These are phyloP conservation scores for Plagodis pulveraria DNA, from an alignment of 2,888 invertebrate species.

Conservation along the genomic window DNA sequence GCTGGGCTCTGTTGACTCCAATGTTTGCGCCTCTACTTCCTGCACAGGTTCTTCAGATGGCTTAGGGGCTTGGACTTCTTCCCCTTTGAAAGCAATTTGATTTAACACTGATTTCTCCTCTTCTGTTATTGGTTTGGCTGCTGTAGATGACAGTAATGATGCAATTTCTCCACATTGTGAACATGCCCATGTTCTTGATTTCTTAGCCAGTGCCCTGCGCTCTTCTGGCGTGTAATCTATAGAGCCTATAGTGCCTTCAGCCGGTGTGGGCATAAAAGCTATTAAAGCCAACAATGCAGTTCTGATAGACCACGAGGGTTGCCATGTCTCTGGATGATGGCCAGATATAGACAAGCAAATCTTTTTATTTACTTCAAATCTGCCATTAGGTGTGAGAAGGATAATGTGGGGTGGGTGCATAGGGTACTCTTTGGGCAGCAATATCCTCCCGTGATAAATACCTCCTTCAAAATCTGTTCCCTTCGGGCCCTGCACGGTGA, in stretches of 20 bases:
- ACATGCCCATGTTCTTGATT: slow-evolving; percentile 82
- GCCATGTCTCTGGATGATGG: slow-evolving; percentile 99
- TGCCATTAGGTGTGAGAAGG: slow-evolving; percentile 95
- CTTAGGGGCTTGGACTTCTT: slow-evolving; percentile 71
- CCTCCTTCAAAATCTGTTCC: slow-evolving; percentile 96
- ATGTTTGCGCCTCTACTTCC: slow-evolving; percentile 61
- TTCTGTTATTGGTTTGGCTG: slow-evolving; percentile 77
- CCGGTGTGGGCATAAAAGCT: slow-evolving; percentile 97
- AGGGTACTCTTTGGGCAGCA: slow-evolving; percentile 96
- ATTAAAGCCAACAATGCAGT: slow-evolving; percentile 96
- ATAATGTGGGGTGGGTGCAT: slow-evolving; percentile 99
- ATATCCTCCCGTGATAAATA: slow-evolving; percentile 95
- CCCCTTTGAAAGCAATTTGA: slow-evolving; percentile 81
- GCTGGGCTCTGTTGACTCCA: slow-evolving; percentile 69
- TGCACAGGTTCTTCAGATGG: slow-evolving; percentile 60
- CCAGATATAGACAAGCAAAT: slow-evolving; percentile 98
- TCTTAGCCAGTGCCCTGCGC: slow-evolving; percentile 91
- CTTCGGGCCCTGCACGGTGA: slow-evolving; percentile 95
- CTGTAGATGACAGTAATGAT: slow-evolving; percentile 70
- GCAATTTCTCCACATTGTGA: slow-evolving; percentile 74
- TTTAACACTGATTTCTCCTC: slow-evolving; percentile 77
- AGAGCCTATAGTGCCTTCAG: slow-evolving; percentile 95
- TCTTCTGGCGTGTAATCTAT: slow-evolving; percentile 95
- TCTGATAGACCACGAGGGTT: slow-evolving; percentile 98
- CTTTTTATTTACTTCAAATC: slow-evolving; percentile 97